Base-by-base conservation (phyloP, 1,140 invertebrate species). In the Sesamia nonagrioides region DNA sequence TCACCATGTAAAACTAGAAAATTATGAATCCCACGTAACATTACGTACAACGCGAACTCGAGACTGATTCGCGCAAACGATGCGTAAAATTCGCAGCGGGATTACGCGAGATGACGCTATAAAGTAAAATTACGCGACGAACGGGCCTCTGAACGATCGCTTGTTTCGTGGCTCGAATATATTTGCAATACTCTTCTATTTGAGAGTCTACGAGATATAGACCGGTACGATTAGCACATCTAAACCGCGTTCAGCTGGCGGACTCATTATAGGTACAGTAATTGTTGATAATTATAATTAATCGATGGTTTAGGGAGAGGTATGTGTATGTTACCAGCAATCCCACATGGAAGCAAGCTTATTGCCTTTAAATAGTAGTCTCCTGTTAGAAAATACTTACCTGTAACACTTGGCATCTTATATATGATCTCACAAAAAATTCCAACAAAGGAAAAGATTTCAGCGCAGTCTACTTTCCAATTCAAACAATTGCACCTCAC, bases 61-160 rank as follows among this genome's bases (percentile, higher is more conserved):
- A 78, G 77, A 73, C 58, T 40, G 77, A 78, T 78, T 40, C 48
- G 37, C 69, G 40, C 40, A 81, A 81, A 81, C 60, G 75, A 82
- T 54, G 81, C 83, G 85, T 82, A 80, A 82, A 85, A 85, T 82
- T 82, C 58, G 77, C 69, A 56, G 56, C 33, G 61, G 83, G 63
- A 82, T 85, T 83, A 85, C 63, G n/a, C 60, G 21, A 54, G 83
- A 82, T 81, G 77, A 73, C 71, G 77, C 76, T 83, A 74, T 85
- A 85, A 86, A 86, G 79, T 40, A 80, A 86, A 86, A 86, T 85
- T 79, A 83, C 83, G 71, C 81, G 79, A 78, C 79, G 56, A 48
- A 73, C 35, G 18, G 52, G 37, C 72, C 61, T 18, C 50, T 45
- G 71, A 73, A 73, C 54, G 71, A 58, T 73, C 71, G 71, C 71